Evolutionary conservation across 2,797 vertebrate genomes (phyloP), one percentile per base, ranked within the genome.

Genomic region (Balearica regulorum): DNA sequence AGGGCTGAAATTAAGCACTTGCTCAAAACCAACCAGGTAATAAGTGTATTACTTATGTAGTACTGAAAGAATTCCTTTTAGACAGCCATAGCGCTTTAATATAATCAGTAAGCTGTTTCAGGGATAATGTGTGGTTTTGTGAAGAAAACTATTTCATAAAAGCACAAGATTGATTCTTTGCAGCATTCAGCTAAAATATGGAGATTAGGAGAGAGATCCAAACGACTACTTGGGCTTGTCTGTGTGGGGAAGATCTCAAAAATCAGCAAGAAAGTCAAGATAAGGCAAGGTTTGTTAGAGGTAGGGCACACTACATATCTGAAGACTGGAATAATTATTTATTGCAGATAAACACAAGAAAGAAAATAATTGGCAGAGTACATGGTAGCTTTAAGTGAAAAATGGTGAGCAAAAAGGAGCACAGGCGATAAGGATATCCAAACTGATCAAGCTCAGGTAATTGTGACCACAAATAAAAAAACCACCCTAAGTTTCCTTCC

Each of bases 381-480:
- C 16, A 6, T 8, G 7, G 18, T 18, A 79, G 10, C 26, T 90
- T 13, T 46, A 76, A 79, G n/a, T 9, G n/a, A 51, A 68, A 41
- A 86, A 86, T 3, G 6, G 14, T 64, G 41, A 86, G 48, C 29
- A 53, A 79, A 69, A 65, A 21, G 18, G 11, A 76, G 21, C 8
- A 66, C 4, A 29, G 26, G 13, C 58, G 26, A 35, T 65, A 76
- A 57, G 25, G 41, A 33, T 46, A 43, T 28, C 31, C 19, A 78
- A 22, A 37, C 2, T 53, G 28, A 72, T 39, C 18, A 72, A 72
- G n/a, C 10, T 57, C 51, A 53, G 28, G 5, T 26, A 75, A 11
- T 2, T 29, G 3, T 15, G 20, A 17, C 14, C 39, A 39, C 5
- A 0, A 31, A 37, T n/a, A 22, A 9, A 33, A 58, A 6, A 37